phyloP scores from a whole-genome alignment of 2,113 vertebrate genomes.

The Ploceus nigricollis region DNA sequence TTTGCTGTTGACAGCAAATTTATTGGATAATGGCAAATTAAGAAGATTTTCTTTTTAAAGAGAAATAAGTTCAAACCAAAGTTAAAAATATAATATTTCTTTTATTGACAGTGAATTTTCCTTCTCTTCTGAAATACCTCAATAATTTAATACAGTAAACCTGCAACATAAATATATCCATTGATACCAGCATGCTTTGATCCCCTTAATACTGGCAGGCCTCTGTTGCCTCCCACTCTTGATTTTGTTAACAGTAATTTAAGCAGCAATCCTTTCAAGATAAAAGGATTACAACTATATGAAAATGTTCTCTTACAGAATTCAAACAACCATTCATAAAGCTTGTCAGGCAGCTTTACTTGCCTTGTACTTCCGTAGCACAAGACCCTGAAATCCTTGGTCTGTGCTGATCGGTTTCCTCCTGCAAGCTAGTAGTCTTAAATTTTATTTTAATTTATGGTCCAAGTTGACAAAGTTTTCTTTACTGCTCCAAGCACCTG shows the following conservation, averaged over 20 bases:
- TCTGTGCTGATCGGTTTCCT: rapidly evolving
- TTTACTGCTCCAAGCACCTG: background rate
- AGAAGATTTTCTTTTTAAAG: background rate
- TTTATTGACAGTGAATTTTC: background rate
- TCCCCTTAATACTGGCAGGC: slow-evolving; percentile 19
- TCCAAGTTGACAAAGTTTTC: background rate
- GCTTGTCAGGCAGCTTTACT: background rate
- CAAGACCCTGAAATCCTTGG: background rate
- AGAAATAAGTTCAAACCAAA: background rate
- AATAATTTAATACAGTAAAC: background rate
- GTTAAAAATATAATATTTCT: background rate
- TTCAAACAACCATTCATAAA: background rate
- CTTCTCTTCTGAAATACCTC: background rate
- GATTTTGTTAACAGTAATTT: slow-evolving; percentile 24
- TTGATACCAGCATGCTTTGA: background rate
- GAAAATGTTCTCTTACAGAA: background rate
- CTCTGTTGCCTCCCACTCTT: background rate
- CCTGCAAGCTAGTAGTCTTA: background rate
- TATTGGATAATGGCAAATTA: background rate
- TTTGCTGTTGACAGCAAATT: background rate
- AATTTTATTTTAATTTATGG: background rate
- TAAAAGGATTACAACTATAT: slow-evolving; percentile 14
- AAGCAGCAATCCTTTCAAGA: background rate
- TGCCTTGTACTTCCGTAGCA: rapidly evolving
- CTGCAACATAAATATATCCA: slow-evolving; percentile 8